Base-by-base conservation (phyloP, 2,113 vertebrate species). In the Scopus umbretta region DNA sequence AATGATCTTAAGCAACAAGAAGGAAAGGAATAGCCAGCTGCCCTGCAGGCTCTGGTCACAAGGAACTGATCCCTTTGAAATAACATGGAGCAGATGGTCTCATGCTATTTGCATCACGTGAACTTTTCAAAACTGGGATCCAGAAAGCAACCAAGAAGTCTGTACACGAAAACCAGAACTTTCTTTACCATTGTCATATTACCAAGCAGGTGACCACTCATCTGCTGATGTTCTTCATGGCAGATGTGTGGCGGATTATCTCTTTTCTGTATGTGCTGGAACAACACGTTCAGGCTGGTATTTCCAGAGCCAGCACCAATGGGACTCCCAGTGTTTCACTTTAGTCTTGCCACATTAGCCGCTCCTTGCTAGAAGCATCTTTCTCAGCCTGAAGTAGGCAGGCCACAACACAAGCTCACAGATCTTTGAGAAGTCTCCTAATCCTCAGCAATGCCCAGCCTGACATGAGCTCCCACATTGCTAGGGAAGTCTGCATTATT, bases 381-480 rank as follows among this genome's bases (percentile, higher is more conserved):
- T 70, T 45, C 65, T 19, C 21, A 25, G 27, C 38, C 43, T 43
- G 36, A 73, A n/a, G 59, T 5, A 73, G 67, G 50, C 30, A 67
- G 30, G 23, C 15, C 29, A 23, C 34, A 79, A 27, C 11, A 4
- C 19, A 30, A 43, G 20, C 30, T 56, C 22, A 7, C 32, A 32
- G 40, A 7, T 23, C 52, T 53, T 30, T 17, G 29, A 38, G 27
- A 52, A n/a, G 17, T 17, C 52, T 47, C 52, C 47, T 22, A 34
- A 66, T 10, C 52, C 21, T 38, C 2, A 0, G 43, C 13, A 36
- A 73, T 10, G 22, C 34, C 16, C 6, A 34, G 43, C 32, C 26
- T 8, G 59, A 42, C 0, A 0, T 26, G 20, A 66, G 40, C n/a
- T 18, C 13, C 25, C 19, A 20, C 9, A 8, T 0, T 42, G 10